Evolutionary conservation across 2,888 invertebrate genomes (phyloP).

Genomic region (Eucera pruinosa): DNA sequence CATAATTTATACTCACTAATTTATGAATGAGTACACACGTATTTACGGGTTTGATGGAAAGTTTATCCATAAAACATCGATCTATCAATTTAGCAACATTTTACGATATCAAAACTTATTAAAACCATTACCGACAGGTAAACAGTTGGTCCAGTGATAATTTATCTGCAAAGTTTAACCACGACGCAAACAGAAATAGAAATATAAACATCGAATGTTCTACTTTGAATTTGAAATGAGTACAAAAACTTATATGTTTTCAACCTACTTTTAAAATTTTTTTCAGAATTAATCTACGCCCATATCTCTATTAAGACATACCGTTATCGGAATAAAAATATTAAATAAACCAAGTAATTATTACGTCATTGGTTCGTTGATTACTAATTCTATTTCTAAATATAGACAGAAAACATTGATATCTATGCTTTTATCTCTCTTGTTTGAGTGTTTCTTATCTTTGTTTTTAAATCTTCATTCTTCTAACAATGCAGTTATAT

Average conservation of each 20-base stretch:
- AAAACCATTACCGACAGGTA: neutral
- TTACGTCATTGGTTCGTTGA: neutral
- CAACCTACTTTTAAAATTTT: no score
- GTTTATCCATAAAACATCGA: neutral
- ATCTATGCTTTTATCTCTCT: neutral
- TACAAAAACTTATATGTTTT: no score
- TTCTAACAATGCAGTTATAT: neutral
- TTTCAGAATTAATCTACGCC: no score
- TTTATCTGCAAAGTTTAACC: conserved; percentile 5
- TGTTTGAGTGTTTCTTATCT: neutral
- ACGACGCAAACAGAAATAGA: neutral
- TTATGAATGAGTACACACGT: no score
- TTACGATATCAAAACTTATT: neutral
- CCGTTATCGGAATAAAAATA: neutral
- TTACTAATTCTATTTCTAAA: neutral
- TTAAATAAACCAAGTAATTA: neutral
- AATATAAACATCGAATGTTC: neutral
- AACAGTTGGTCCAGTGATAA: conserved; percentile 16
- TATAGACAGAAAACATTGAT: neutral
- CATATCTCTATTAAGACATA: neutral
- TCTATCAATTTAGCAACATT: neutral
- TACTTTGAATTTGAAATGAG: neutral
- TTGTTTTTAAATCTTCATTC: neutral
- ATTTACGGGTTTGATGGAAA: neutral
- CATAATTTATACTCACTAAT: neutral